Evolutionary conservation across 2,888 invertebrate species (phyloP), one percentile per base, ranked within the genome.

Genomic region (Drosophila quinaria): DNA sequence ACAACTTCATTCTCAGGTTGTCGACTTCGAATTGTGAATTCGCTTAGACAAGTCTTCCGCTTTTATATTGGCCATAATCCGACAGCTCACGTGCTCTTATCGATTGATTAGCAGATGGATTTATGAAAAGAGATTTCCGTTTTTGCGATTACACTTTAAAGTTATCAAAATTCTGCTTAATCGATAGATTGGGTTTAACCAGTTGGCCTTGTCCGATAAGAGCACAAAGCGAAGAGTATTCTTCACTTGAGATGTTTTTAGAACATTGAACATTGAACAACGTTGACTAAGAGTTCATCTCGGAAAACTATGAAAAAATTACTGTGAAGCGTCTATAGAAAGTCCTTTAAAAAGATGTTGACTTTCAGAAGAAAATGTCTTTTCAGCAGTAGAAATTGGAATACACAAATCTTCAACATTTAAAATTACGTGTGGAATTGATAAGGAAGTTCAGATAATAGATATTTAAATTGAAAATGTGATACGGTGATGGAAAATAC

Each of bases 1-100:
- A 50, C 51, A 85, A 19, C 49, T 64, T 64, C 64, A 64, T 64
- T 10, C 35, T 50, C 4, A n/a, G 47, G 8, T 35, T 10, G 1
- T 19, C 4, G 1, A 49, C 41, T 47, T n/a, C 9, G 49, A 46
- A 52, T 70, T 37, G 44, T 52, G 10, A 31, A 15, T 17, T 52
- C 13, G 9, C 1, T 3, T 15, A 11, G 25, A 37, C n/a, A 29
- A 17, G 0, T 17, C 17, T 0, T 10, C 29, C 6, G n/a, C 47
- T 77, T 77, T 64, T 79, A 81, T 74, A 77, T 41, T 10, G 29
- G 6, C 17, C 33, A 33, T 22, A 4, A 13, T 31, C 8, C 44
- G 59, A 11, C 17, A 50, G 35, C 47, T 37, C 44, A 58, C 41
- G 50, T 58, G 62, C 31, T 5, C 44, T 47, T 74, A 74, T 70